A percentile compares a stretch with the other conserved stretches of the same genome.
Conservation (phyloP, 2,888 invertebrate genomes). For the Rhagonycha lutea region DNA sequence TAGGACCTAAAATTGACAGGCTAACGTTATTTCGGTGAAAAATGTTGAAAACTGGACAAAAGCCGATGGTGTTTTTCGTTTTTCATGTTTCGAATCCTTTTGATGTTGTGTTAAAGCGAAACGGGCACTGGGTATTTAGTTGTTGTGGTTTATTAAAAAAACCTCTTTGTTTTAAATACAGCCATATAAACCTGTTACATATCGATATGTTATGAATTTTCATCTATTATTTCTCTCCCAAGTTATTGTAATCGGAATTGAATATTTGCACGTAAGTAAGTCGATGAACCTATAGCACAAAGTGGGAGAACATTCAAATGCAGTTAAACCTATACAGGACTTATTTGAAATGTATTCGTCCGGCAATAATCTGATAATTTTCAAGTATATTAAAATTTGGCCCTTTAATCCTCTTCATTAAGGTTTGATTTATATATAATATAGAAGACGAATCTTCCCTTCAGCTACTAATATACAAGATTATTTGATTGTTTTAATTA, state of each 20-base stretch:
- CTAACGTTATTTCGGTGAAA: background rate
- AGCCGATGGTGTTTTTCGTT: background rate
- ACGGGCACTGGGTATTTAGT: background rate
- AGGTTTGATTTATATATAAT: background rate
- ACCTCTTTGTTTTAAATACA: background rate
- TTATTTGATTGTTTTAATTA: background rate
- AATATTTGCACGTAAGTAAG: background rate
- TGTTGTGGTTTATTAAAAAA: background rate
- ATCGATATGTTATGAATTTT: background rate
- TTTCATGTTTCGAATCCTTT: background rate
- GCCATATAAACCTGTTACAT: background rate
- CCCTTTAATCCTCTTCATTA: background rate
- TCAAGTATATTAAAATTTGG: background rate
- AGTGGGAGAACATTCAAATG: background rate
- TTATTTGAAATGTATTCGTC: background rate
- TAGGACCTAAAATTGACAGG: background rate
- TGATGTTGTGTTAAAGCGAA: background rate
- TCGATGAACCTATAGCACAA: background rate
- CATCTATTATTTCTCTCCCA: background rate
- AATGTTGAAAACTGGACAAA: background rate
- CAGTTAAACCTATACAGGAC: background rate
- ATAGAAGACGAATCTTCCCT: background rate
- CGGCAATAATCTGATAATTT: background rate
- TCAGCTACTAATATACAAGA: background rate
- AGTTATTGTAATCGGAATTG: background rate